These are phyloP conservation scores for Spongilla lacustris DNA, from an alignment of 37 sponge, comb jelly and placozoan genomes.

Conservation along the genomic window DNA sequence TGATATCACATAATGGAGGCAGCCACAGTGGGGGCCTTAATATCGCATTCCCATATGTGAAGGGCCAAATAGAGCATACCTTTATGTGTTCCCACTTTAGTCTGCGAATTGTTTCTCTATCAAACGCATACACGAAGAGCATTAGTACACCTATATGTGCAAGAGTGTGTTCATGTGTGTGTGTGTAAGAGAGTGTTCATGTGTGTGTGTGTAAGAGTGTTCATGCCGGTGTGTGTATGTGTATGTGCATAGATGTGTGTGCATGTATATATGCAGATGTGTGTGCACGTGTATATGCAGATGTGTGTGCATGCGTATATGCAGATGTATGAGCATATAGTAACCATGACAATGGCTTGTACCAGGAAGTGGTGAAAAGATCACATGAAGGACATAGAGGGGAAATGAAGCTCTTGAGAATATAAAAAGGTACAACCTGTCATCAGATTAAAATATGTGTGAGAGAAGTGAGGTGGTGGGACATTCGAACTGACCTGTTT, in stretches of 20 bases:
- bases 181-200: conserved; percentile 41
- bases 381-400: neutral
- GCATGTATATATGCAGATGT: neutral
- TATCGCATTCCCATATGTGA: no score
- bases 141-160: conserved; percentile 7
- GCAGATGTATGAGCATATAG: conserved; percentile 2
- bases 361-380: neutral
- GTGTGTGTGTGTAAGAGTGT: neutral
- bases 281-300: conserved; percentile 32
- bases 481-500: neutral
- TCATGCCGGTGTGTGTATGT: no score
- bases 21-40: no score
- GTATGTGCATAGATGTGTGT: conserved; percentile 3
- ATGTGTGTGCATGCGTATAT: conserved; percentile 31
- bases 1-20: no score
- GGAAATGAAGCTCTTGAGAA: neutral
- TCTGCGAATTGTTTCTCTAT: neutral
- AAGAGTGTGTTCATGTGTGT: conserved; percentile 26
- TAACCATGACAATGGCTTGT: neutral
- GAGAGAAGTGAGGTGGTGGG: neutral
- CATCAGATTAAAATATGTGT: neutral
- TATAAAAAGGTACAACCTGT: neutral
- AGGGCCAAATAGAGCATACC: neutral
- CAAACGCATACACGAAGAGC: neutral
- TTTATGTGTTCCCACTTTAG: neutral